A percentile compares a stretch with the other conserved stretches of the same genome.
Conservation (phyloP, 2,113 vertebrate genomes). For the Ptilorrhoa leucosticta region DNA sequence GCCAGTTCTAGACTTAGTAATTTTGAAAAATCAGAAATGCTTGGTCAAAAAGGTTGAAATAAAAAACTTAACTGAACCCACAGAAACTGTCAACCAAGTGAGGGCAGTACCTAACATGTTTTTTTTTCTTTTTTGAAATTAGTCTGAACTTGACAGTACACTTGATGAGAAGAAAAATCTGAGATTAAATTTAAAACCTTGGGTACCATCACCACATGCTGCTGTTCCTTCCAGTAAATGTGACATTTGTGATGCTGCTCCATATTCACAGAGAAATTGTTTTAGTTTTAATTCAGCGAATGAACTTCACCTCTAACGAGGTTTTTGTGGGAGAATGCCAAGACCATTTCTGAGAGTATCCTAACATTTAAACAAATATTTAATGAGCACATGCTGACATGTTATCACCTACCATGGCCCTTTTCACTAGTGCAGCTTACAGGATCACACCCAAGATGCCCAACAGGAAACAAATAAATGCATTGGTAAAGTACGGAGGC, state of each 20-base stretch:
- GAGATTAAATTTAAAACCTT: neutral
- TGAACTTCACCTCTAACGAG: neutral
- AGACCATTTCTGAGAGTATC: neutral
- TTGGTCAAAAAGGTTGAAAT: neutral
- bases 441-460: neutral
- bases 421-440: neutral
- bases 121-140: neutral
- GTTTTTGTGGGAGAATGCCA: neutral
- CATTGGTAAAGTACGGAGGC: neutral
- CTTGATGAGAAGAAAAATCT: neutral
- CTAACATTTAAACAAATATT: neutral
- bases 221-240: neutral
- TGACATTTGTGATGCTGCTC: neutral
- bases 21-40: neutral
- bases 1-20: neutral
- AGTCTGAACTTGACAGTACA: neutral
- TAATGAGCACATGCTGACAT: neutral
- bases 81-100: neutral
- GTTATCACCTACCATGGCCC: neutral
- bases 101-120: neutral
- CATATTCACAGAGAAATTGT: neutral
- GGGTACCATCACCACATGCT: neutral
- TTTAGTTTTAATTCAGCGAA: neutral
- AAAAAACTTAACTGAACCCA: neutral
- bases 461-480: neutral